These are phyloP conservation scores for Nesogale talazaci DNA, from an alignment of 2,113 vertebrate species.

Conservation along the genomic window DNA sequence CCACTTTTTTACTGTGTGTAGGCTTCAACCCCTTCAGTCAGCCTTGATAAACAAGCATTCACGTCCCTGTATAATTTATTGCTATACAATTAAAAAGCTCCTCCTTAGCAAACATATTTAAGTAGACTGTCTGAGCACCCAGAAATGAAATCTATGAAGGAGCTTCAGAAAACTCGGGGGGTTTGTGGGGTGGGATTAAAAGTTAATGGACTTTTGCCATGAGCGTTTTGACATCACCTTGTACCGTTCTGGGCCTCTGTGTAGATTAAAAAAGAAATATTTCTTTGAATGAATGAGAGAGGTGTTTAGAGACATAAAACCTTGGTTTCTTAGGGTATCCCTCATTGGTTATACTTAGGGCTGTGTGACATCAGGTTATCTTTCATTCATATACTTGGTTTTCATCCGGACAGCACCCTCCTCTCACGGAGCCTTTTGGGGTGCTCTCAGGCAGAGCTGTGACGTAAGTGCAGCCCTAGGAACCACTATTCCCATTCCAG, in stretches of 20 bases:
- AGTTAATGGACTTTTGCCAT: background rate
- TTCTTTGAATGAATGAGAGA: constrained; percentile 1
- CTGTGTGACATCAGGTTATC: background rate
- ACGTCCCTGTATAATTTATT: background rate
- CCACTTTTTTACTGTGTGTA: background rate
- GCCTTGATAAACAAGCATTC: background rate
- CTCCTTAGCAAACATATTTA: background rate
- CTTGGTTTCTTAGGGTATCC: background rate
- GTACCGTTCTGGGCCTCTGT: background rate
- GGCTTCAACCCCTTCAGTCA: background rate
- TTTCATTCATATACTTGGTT: background rate
- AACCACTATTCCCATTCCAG: background rate
- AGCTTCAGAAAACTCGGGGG: too few relatives aligned
- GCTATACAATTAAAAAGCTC: background rate
- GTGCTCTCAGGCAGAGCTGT: background rate
- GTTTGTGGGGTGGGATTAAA: too few relatives aligned
- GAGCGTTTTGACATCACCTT: background rate
- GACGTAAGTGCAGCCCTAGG: background rate
- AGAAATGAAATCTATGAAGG: background rate
- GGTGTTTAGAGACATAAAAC: constrained; percentile 37
- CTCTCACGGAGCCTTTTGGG: background rate
- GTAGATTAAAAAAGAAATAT: background rate
- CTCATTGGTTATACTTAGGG: background rate
- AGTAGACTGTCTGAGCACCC: constrained; percentile 10
- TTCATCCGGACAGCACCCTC: background rate